Evolutionary conservation across 2,888 invertebrate species (phyloP), one percentile per base, ranked within the genome.

Genomic region (Orthosia incerta): DNA sequence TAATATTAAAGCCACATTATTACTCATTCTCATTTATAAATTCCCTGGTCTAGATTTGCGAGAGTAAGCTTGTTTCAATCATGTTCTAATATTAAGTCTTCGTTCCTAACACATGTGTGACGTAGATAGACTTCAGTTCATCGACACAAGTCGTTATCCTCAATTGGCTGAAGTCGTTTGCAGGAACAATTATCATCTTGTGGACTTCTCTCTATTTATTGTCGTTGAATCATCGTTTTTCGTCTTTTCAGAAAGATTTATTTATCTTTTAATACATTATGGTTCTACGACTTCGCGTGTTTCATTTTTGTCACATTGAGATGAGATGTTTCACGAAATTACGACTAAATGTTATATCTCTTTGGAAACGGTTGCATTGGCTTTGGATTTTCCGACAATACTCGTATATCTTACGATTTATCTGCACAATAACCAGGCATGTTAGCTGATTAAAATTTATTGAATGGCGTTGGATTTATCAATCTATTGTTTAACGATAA

Each of bases 121-220:
- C 82, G 81, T 80, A 79, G 85, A 73, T 78, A 74, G 80, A 83
- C 70, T 84, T 75, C 86, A 88, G 94, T 93, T 94, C 94, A 91
- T 93, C 92, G 94, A 92, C 94, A 88, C 90, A 85, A 87, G 89
- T 91, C 89, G 91, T 93, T 93, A 91, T 91, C 83, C 88, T 89
- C 93, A 93, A 94, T 93, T 94, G 93, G 84, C 85, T 83, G 87
- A 88, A 89, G 89, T 85, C 86, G 90, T 93, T 93, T 91, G 91
- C 91, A 84, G 85, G 82, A 86, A 88, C 94, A 94, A 94, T 95
- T 94, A 95, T 93, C 91, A 87, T 88, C 87, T 92, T 89, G 88
- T 88, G 79, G 80, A 87, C 87, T 76, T 82, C 82, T 89, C 89
- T 90, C 86, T 88, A 85, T 89, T 91, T 89, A 89, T 89, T 87